Evolutionary conservation across 2,797 vertebrate species (phyloP), one percentile per base, ranked within the genome.

Genomic region (Myripristis murdjan): DNA sequence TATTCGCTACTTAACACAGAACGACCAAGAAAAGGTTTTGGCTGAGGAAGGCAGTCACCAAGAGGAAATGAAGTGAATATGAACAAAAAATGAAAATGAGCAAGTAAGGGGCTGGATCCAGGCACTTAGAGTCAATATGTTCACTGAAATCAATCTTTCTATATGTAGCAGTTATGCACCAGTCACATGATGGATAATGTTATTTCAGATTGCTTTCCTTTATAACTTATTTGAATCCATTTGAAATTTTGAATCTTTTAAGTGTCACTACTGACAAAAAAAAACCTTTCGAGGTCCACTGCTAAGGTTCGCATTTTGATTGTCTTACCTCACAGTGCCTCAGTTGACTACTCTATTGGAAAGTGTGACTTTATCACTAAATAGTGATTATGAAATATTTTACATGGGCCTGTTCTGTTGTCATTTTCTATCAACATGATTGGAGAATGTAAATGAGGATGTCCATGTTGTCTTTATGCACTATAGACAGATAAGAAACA

Each of bases 121-220:
- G 22, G 20, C 5, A 22, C 10, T 33, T 28, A 7, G 5, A 47
- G 20, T 68, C 48, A 31, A 55, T 39, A 41, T 70, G 46, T 66
- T 43, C 48, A 76, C 59, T 44, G 46, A 80, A 75, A 70, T 64
- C 24, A 24, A 71, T 66, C 63, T 62, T 75, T 73, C 18, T 79
- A 53, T 77, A 72, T 86, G 89, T 89, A 90, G 86, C 82, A 82
- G 58, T 81, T 85, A 35, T 57, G 53, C 57, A 61, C 43, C 70
- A 37, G 37, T 63, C 47, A 48, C 43, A 39, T 1, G 37, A 18
- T 77, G 28, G 2, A 23, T 12, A 48, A 15, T 18, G 44, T 49
- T 12, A 20, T 12, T 24, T n/a, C 18, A 20, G 53, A n/a, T n/a
- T 51, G 7, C 15, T 14, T 26, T 49, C 47, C 3, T 23, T 24